Percentiles rank a stretch among this genome's conserved stretches.
Conservation (phyloP, 2,888 invertebrate genomes). For the Pocota personata region DNA sequence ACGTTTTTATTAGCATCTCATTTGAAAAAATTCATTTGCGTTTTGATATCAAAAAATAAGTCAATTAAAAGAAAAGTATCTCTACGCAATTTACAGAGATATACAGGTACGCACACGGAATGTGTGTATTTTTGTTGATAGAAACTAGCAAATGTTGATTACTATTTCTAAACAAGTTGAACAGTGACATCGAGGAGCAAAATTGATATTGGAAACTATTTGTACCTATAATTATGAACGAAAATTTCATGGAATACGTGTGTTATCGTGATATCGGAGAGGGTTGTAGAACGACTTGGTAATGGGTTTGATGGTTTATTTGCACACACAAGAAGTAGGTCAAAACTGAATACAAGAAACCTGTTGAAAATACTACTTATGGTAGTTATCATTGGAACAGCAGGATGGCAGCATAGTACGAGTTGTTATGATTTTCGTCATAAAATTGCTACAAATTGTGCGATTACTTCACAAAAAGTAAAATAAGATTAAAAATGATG, state of each 20-base stretch:
- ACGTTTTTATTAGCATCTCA: neutral
- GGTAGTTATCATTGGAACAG: neutral
- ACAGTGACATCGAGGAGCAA: conserved; percentile 31
- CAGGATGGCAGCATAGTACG: neutral
- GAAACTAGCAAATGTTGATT: conserved; percentile 62
- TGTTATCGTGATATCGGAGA: neutral
- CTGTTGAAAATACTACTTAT: neutral
- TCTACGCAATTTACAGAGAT: neutral
- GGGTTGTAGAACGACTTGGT: neutral
- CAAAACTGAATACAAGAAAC: conserved; percentile 17
- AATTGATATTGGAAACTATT: conserved; percentile 53
- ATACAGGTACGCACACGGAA: neutral
- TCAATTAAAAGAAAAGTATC: neutral
- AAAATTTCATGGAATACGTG: neutral
- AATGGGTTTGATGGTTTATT: conserved; percentile 19
- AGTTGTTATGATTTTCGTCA: neutral
- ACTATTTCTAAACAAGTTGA: conserved; percentile 43
- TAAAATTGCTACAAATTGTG: conserved; percentile 12
- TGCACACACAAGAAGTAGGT: conserved; percentile 5
- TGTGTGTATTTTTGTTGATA: conserved; percentile 28
- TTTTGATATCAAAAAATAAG: neutral
- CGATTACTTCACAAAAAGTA: neutral
- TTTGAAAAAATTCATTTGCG: conserved; percentile 23
- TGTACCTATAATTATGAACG: neutral
- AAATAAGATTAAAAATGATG: neutral